Evolutionary conservation across 2,797 vertebrate species (phyloP).

Genomic region (Scarus forsteni): DNA sequence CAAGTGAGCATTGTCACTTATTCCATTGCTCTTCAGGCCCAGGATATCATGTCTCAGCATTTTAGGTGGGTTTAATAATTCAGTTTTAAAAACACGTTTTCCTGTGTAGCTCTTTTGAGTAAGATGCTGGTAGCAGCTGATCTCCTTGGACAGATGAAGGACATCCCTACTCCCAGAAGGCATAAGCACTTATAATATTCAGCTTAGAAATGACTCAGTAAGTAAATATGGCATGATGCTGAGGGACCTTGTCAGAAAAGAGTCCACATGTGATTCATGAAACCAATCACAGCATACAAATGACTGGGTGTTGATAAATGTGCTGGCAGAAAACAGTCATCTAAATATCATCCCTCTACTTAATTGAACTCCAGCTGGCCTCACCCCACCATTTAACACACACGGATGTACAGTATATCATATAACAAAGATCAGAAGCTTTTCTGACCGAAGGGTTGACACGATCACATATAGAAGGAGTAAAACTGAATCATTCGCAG

Average conservation of each 20-base stretch:
- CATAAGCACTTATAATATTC: not conserved
- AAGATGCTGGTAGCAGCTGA: slow-evolving; percentile 12
- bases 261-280: too few species aligned
- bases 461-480: too few species aligned
- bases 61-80: slow-evolving; percentile 15
- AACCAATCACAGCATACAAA: too few species aligned
- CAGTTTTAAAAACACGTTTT: slow-evolving; percentile 8
- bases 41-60: slow-evolving; percentile 14
- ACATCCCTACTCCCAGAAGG: not conserved
- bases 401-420: too few species aligned
- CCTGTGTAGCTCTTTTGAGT: not conserved
- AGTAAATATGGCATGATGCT: not conserved
- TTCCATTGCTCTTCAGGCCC: slow-evolving; percentile 39
- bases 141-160: slow-evolving; percentile 6
- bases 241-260: slow-evolving; percentile 3
- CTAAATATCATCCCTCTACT: too few species aligned
- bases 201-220: not conserved
- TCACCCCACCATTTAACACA: too few species aligned
- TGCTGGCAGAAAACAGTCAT: too few species aligned
- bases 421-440: too few species aligned
- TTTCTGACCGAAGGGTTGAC: too few species aligned
- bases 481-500: too few species aligned
- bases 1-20: slow-evolving; percentile 5
- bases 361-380: too few species aligned
- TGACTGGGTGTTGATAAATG: too few species aligned